Conservation (phyloP, 2,113 vertebrate genomes). For the Lutjanus erythropterus region DNA sequence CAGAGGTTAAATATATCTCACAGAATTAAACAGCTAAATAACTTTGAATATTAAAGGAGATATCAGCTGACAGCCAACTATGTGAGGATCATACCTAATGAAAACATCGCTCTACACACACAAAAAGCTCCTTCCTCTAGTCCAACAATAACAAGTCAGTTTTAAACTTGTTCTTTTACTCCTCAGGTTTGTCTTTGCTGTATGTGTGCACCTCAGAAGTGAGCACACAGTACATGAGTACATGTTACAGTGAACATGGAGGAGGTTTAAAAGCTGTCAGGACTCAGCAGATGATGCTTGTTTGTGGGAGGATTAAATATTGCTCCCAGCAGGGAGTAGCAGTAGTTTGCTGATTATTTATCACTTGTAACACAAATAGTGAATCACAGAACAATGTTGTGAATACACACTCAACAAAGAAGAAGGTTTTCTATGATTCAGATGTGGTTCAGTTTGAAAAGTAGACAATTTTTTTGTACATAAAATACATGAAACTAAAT, state of each 20-base stretch:
- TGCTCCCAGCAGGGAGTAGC: background rate
- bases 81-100: slow-evolving; percentile 9
- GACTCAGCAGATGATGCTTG: background rate
- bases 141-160: background rate
- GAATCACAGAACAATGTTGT: background rate
- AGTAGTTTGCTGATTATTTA: background rate
- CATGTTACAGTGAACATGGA: background rate
- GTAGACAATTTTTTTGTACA: background rate
- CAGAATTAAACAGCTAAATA: slow-evolving; percentile 27
- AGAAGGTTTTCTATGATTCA: background rate
- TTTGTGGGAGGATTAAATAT: slow-evolving; percentile 2
- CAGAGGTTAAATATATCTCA: slow-evolving; percentile 66
- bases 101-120: slow-evolving; percentile 5
- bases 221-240: too few relatives aligned
- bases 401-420: background rate
- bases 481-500: background rate
- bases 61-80: slow-evolving; percentile 21
- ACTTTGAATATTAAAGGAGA: slow-evolving; percentile 49
- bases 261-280: background rate
- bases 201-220: background rate
- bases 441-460: background rate
- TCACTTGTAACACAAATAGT: background rate
- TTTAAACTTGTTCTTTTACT: background rate
- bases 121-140: background rate
- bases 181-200: background rate